A percentile compares a stretch with the other conserved stretches of the same genome.
These are phyloP conservation scores for Trichomalopsis sarcophagae DNA, from an alignment of 1,140 invertebrate species.

Conservation along the genomic window DNA sequence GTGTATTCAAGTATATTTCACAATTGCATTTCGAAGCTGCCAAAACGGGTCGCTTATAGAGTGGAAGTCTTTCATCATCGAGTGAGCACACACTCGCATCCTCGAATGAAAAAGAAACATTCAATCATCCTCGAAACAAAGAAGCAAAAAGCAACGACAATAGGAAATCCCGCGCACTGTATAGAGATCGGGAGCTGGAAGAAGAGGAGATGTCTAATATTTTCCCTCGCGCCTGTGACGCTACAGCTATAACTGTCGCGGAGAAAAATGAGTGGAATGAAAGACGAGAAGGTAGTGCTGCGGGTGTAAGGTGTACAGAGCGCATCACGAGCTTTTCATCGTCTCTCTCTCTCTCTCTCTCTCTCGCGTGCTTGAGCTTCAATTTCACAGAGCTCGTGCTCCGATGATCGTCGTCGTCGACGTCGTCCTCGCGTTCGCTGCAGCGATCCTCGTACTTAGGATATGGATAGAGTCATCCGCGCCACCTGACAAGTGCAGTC, in stretches of 20 bases:
- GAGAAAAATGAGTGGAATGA: constrained; percentile 17
- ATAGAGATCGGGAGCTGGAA: no score
- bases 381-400: not conserved
- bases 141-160: not conserved
- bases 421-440: no score
- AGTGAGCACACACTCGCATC: not conserved
- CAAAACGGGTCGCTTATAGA: not conserved
- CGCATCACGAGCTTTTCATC: constrained; percentile 10
- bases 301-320: not conserved
- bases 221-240: not conserved
- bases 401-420: not conserved
- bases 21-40: not conserved
- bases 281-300: not conserved
- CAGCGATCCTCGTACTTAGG: not conserved
- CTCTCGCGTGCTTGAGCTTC: not conserved
- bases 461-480: not conserved
- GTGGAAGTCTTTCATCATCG: not conserved
- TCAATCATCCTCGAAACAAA: not conserved
- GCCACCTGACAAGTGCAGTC: not conserved
- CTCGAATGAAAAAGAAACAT: not conserved
- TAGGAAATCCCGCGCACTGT: no score
- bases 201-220: not conserved
- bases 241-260: not conserved
- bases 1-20: not conserved
- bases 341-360: no score